Evolutionary conservation across 2,113 vertebrate genomes (phyloP), one percentile per base, ranked within the genome.

Genomic region (Ceratotherium simum): DNA sequence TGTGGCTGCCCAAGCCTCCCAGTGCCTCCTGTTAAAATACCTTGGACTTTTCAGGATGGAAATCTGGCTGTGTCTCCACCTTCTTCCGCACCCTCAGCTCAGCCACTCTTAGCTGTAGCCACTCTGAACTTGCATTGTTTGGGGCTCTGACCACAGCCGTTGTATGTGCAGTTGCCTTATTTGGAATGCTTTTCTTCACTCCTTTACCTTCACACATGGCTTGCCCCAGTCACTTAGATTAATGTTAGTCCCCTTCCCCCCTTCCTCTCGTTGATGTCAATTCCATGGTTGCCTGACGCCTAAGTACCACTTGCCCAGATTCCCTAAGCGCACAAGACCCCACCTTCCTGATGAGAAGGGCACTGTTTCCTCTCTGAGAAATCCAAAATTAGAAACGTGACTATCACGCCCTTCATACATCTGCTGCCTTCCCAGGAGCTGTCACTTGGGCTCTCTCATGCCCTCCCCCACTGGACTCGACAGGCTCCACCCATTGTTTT

Each of bases 141-240:
- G 60, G 11, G 13, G 13, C 72, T 91, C 16, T 75, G 25, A 48
- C 51, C 11, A 9, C 72, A 67, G 48, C 29, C 46, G 36, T 80
- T 70, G 33, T 72, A 69, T 0, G 27, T 13, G 8, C 13, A n/a
- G 13, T 17, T 72, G 67, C 36, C 58, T 90, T 56, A 56, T 72
- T 95, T 84, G 58, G 65, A 90, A 42, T 62, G 54, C 33, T 58
- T 88, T 93, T 83, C 23, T 33, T 91, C 33, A 25, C n/a, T 95
- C 58, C 65, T 94, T 81, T 70, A 42, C 36, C 39, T 91, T 54
- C 51, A 54, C 75, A 36, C 73, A 25, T 48, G 88, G n/a, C 16
- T 73, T 96, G 67, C 27, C 36, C 51, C 21, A 92, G 73, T 58
- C 10, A 51, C n/a, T 84, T 80, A 65, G 10, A 36, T 91, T 78